phyloP scores from a whole-genome alignment of 2,797 vertebrate species.

The Adelosebastes latens region DNA sequence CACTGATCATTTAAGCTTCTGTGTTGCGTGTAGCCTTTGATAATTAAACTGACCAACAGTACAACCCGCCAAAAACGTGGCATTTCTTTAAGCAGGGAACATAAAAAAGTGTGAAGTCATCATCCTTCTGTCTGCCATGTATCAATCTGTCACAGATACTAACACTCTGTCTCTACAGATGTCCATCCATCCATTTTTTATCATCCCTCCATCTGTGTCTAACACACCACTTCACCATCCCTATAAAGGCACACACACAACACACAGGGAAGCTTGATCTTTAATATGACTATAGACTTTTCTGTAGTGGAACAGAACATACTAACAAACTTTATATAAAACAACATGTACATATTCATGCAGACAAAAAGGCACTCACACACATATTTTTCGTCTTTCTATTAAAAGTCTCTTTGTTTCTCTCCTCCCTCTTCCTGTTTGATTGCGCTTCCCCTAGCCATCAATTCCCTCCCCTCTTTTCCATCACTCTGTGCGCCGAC shows the following conservation, averaged over 20 bases:
- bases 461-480: slow-evolving; percentile 29
- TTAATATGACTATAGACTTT: background rate
- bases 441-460: slow-evolving; percentile 12
- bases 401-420: slow-evolving; percentile 3
- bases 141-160: slow-evolving; percentile 22
- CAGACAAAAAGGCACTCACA: background rate
- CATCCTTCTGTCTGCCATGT: background rate
- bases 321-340: background rate
- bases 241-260: background rate
- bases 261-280: background rate
- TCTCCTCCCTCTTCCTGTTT: background rate
- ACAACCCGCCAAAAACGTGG: background rate
- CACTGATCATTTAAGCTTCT: background rate
- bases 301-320: background rate
- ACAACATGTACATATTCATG: background rate
- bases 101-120: background rate
- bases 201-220: slow-evolving; percentile 9
- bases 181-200: slow-evolving; percentile 1
- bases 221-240: background rate
- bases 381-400: background rate
- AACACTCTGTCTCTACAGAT: slow-evolving; percentile 4
- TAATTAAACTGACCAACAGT: background rate
- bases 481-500: slow-evolving; percentile 11
- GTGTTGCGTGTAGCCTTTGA: background rate
- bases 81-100: background rate